Evolutionary conservation across 2,888 invertebrate species (phyloP).

Genomic region (Sphinx pinastri): DNA sequence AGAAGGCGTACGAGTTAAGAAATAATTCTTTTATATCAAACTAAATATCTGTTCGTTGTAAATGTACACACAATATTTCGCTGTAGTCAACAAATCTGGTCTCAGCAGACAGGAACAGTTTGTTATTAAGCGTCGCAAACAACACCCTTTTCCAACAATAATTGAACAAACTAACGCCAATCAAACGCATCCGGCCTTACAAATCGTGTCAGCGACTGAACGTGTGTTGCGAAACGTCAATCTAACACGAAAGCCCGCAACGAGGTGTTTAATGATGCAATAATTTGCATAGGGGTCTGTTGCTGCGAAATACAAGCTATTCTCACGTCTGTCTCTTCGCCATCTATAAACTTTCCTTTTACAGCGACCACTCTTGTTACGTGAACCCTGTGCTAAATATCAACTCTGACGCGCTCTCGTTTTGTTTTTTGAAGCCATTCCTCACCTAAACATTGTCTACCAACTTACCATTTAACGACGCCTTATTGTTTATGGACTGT

Average conservation of each 20-base stretch:
- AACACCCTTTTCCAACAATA: slow-evolving; percentile 56
- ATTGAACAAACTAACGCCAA: slow-evolving; percentile 72
- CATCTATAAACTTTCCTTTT: slow-evolving; percentile 61
- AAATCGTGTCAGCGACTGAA: slow-evolving; percentile 49
- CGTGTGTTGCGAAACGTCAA: slow-evolving; percentile 60
- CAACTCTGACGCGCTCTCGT: slow-evolving; percentile 30
- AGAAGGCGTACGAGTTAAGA: neutral
- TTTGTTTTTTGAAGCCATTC: slow-evolving; percentile 42
- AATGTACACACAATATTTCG: neutral
- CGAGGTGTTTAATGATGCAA: slow-evolving; percentile 82
- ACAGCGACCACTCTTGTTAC: slow-evolving; percentile 66
- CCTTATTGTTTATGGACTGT: slow-evolving; percentile 54
- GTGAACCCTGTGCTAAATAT: slow-evolving; percentile 57
- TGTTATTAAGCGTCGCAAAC: slow-evolving; percentile 35
- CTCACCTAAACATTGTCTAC: slow-evolving; percentile 42
- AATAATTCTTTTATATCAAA: neutral
- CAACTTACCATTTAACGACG: slow-evolving; percentile 66
- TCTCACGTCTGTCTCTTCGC: slow-evolving; percentile 74
- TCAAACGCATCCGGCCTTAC: slow-evolving; percentile 74
- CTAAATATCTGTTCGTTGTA: slow-evolving; percentile 5
- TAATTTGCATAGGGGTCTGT: slow-evolving; percentile 79
- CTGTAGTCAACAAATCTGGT: slow-evolving; percentile 11
- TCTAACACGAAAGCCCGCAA: slow-evolving; percentile 70
- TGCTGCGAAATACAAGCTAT: slow-evolving; percentile 65
- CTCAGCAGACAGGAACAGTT: neutral